Percentiles rank a stretch among this genome's conserved stretches.
Evolutionary conservation across 2,113 vertebrate species (phyloP).

Genomic region (Apus apus): DNA sequence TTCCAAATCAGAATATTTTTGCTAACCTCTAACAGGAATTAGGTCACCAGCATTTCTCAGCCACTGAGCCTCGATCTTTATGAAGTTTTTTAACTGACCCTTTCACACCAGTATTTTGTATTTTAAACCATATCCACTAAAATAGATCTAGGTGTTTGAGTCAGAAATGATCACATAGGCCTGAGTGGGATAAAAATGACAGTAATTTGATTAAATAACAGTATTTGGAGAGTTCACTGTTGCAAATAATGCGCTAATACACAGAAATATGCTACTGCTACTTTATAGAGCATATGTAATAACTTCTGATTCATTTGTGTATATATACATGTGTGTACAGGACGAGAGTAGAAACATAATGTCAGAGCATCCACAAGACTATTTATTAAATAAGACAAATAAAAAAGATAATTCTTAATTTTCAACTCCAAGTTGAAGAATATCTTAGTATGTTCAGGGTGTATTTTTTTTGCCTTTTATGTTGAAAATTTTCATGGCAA

Average conservation of each 20-base stretch:
- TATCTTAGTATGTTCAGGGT: not conserved
- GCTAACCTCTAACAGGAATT: not conserved
- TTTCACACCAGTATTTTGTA: not conserved
- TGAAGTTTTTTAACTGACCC: not conserved
- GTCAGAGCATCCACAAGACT: not conserved
- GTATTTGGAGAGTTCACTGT: not conserved
- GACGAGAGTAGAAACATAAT: too few relatives aligned
- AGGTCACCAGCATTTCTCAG: not conserved
- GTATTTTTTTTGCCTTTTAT: not conserved
- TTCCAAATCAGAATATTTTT: slow-evolving; percentile 47
- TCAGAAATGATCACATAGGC: not conserved
- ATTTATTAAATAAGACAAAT: not conserved
- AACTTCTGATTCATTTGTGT: not conserved
- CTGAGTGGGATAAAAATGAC: not conserved
- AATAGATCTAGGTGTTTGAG: not conserved
- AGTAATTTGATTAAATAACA: not conserved
- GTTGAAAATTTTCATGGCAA: not conserved
- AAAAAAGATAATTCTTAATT: not conserved
- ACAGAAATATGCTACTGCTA: not conserved
- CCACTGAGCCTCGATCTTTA: not conserved
- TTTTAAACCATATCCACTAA: not conserved
- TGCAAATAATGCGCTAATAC: not conserved
- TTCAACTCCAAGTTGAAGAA: not conserved
- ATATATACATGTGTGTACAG: not conserved
- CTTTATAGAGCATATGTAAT: not conserved